Evolutionary conservation across 2,797 vertebrate genomes (phyloP).

Genomic region (Ctenopoma multispine): DNA sequence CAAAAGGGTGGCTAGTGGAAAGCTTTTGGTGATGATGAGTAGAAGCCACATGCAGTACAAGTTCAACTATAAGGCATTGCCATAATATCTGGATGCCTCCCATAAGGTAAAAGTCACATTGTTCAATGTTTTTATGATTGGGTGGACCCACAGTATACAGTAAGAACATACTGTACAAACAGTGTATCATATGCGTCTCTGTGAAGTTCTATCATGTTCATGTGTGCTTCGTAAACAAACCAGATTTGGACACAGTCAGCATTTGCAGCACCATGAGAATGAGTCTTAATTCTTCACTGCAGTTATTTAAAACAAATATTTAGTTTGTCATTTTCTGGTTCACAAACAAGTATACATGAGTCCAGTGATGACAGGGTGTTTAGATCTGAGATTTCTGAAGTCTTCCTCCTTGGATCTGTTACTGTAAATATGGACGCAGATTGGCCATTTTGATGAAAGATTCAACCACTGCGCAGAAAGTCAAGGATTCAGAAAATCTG

Average conservation of each 20-base stretch:
- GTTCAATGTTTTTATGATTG: conserved; percentile 10
- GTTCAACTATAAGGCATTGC: conserved; percentile 8
- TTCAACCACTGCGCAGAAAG: background rate
- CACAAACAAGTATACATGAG: conserved; percentile 4
- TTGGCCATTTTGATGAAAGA: conserved; percentile 21
- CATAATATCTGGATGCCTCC: conserved; percentile 35
- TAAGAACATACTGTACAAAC: conserved; percentile 10
- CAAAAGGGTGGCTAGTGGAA: conserved; percentile 1
- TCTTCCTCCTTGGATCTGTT: background rate
- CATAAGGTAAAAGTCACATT: conserved; percentile 5
- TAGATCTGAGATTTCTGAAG: conserved; percentile 14
- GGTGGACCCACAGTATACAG: background rate
- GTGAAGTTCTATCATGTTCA: conserved; percentile 7
- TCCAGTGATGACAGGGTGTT: conserved; percentile 37
- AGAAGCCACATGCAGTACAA: conserved; percentile 28
- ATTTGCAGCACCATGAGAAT: conserved; percentile 16
- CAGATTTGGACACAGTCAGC: conserved; percentile 4
- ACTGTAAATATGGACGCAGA: background rate
- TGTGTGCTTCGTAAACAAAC: conserved; percentile 26
- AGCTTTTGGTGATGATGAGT: conserved; percentile 25
- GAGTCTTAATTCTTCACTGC: conserved; percentile 26
- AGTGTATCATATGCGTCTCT: background rate
- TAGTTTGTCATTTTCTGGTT: conserved; percentile 19
- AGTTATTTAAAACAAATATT: conserved; percentile 45
- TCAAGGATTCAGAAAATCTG: background rate